A percentile compares a stretch with the other conserved stretches of the same genome.
Evolutionary conservation across 2,888 invertebrate genomes (phyloP).

Genomic region (Muschampia plurimacula): DNA sequence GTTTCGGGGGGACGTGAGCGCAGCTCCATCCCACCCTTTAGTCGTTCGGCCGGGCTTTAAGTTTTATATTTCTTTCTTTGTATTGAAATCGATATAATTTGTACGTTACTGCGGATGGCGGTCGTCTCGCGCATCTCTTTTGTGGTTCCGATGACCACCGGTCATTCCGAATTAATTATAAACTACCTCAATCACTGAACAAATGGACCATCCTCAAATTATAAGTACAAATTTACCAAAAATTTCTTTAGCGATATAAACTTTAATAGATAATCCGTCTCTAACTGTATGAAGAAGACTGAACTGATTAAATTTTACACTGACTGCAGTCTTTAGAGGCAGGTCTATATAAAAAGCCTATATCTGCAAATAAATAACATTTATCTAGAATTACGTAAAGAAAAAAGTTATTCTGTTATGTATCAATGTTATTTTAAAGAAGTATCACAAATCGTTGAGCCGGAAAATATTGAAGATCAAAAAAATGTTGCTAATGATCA

Average conservation of each 20-base stretch:
- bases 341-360: slow-evolving; percentile 11
- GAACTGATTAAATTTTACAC: slow-evolving; percentile 38
- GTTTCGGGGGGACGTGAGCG: slow-evolving; percentile 62
- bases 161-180: slow-evolving; percentile 14
- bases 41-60: slow-evolving; percentile 56
- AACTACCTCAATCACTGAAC: slow-evolving; percentile 30
- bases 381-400: slow-evolving; percentile 19
- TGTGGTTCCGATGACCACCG: slow-evolving; percentile 10
- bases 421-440: slow-evolving; percentile 23
- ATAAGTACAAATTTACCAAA: slow-evolving; percentile 41
- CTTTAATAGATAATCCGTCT: slow-evolving; percentile 38
- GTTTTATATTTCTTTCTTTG: slow-evolving; percentile 76
- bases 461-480: slow-evolving; percentile 3
- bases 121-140: slow-evolving; percentile 47
- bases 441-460: slow-evolving; percentile 13
- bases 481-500: slow-evolving; percentile 14
- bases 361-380: slow-evolving; percentile 14
- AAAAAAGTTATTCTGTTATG: slow-evolving; percentile 16
- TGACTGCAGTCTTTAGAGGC: slow-evolving; percentile 23
- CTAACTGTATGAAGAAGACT: slow-evolving; percentile 37
- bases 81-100: slow-evolving; percentile 75
- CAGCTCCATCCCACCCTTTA: slow-evolving; percentile 68
- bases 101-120: slow-evolving; percentile 69
- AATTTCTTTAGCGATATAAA: slow-evolving; percentile 41
- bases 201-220: slow-evolving; percentile 32